Conservation (phyloP, 2,888 invertebrate species). For the Amblyteles armatorius region DNA sequence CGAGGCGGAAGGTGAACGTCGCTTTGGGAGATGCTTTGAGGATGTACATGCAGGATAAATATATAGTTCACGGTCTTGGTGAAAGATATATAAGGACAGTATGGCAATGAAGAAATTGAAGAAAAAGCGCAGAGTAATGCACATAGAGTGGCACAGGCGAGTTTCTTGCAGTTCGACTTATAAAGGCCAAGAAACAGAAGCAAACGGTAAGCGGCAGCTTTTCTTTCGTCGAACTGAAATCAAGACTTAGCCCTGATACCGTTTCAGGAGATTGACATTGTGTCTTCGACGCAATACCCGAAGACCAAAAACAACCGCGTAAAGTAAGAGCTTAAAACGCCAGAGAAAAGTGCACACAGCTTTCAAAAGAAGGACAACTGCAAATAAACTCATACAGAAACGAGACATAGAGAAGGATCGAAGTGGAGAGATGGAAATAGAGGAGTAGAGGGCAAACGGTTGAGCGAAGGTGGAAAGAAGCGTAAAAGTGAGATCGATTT, state of each 20-base stretch:
- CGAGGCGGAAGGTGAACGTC: neutral
- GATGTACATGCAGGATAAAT: neutral
- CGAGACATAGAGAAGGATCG: constrained; percentile 7
- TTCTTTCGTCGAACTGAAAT: constrained; percentile 10
- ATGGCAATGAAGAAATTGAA: constrained; percentile 3
- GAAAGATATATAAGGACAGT: neutral
- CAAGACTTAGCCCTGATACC: constrained; percentile 15
- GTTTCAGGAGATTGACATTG: constrained; percentile 22
- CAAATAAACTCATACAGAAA: neutral
- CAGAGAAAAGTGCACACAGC: neutral
- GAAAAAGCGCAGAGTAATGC: neutral
- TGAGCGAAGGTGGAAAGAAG: neutral
- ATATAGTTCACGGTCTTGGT: neutral
- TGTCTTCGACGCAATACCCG: constrained; percentile 3
- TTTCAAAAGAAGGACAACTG: constrained; percentile 3
- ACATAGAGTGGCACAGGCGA: neutral
- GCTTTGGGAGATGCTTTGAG: neutral
- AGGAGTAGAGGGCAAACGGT: neutral
- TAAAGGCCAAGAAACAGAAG: constrained; percentile 14
- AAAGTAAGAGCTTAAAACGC: neutral
- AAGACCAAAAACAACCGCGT: neutral
- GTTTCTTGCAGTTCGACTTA: constrained; percentile 1
- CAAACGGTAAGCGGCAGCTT: constrained; percentile 22
- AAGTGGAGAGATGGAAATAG: constrained; percentile 1
- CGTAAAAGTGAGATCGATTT: neutral